Evolutionary conservation across 2,797 vertebrate species (phyloP).

Genomic region (Chiroxiphia lanceolata): DNA sequence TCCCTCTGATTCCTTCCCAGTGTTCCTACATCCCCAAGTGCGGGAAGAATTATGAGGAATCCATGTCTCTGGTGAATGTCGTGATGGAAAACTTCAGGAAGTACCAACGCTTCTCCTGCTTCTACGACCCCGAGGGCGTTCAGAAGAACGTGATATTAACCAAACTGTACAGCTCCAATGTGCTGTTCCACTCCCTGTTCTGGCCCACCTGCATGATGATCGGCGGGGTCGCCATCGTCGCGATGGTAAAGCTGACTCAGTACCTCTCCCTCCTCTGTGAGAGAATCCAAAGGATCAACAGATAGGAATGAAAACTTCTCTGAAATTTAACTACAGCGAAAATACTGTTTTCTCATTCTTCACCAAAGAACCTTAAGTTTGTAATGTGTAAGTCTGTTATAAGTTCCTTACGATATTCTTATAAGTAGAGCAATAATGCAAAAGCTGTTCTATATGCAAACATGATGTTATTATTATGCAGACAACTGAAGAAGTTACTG

Average conservation of each 20-base stretch:
- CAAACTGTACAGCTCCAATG: slow-evolving; percentile 86
- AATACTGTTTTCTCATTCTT: slow-evolving; percentile 83
- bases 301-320: slow-evolving; percentile 74
- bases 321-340: slow-evolving; percentile 59
- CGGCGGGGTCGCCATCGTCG: slow-evolving; percentile 85
- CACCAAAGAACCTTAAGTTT: slow-evolving; percentile 89
- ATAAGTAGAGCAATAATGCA: slow-evolving; percentile 83
- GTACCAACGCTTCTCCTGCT: slow-evolving; percentile 87
- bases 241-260: slow-evolving; percentile 95
- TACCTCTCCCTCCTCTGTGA: slow-evolving; percentile 92
- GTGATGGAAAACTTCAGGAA: slow-evolving; percentile 89
- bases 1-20: slow-evolving; percentile 67
- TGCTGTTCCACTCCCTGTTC: slow-evolving; percentile 89
- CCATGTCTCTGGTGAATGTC: slow-evolving; percentile 81
- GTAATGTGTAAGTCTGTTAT: slow-evolving; percentile 81
- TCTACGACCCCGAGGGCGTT: slow-evolving; percentile 82
- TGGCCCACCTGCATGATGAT: slow-evolving; percentile 92
- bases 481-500: slow-evolving; percentile 59
- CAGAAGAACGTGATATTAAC: slow-evolving; percentile 88
- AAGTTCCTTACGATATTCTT: slow-evolving; percentile 80
- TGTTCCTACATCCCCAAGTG: slow-evolving; percentile 95
- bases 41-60: slow-evolving; percentile 84
- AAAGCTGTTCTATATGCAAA: slow-evolving; percentile 84
- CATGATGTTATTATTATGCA: slow-evolving; percentile 76
- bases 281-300: slow-evolving; percentile 85